Conservation (phyloP, 2,888 invertebrate genomes). For the Diarsia brunnea region DNA sequence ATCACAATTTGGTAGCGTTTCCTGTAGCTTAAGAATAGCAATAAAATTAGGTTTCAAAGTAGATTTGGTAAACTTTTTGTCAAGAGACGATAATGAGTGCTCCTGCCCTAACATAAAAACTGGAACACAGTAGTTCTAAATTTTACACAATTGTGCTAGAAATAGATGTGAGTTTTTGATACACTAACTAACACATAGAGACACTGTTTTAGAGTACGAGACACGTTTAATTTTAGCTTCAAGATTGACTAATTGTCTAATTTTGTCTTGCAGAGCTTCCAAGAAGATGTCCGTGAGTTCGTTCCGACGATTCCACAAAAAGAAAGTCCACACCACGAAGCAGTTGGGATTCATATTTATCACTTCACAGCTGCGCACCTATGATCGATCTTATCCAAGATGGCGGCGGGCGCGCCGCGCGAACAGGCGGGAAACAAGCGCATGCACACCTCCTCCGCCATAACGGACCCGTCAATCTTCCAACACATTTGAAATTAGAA, state of each 20-base stretch:
- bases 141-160: neutral
- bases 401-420: conserved; percentile 85
- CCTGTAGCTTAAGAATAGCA: conserved; percentile 51
- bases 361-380: conserved; percentile 89
- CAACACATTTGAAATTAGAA: conserved; percentile 77
- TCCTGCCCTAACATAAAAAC: conserved; percentile 16
- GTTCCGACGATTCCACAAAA: conserved; percentile 68
- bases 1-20: conserved; percentile 61
- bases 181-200: conserved; percentile 8
- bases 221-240: conserved; percentile 31
- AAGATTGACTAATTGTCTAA: conserved; percentile 60
- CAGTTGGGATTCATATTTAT: conserved; percentile 81
- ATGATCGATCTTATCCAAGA: conserved; percentile 90
- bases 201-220: conserved; percentile 23
- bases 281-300: conserved; percentile 57
- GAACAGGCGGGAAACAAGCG: conserved; percentile 86
- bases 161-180: conserved; percentile 30
- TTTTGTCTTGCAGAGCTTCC: conserved; percentile 62
- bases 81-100: conserved; percentile 1
- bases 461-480: conserved; percentile 81
- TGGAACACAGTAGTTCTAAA: neutral
- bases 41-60: conserved; percentile 32
- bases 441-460: conserved; percentile 84
- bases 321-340: conserved; percentile 74
- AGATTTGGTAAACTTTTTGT: conserved; percentile 22